Evolutionary conservation across 2,113 vertebrate genomes (phyloP), one percentile per base, ranked within the genome.

Genomic region (Natator depressus): DNA sequence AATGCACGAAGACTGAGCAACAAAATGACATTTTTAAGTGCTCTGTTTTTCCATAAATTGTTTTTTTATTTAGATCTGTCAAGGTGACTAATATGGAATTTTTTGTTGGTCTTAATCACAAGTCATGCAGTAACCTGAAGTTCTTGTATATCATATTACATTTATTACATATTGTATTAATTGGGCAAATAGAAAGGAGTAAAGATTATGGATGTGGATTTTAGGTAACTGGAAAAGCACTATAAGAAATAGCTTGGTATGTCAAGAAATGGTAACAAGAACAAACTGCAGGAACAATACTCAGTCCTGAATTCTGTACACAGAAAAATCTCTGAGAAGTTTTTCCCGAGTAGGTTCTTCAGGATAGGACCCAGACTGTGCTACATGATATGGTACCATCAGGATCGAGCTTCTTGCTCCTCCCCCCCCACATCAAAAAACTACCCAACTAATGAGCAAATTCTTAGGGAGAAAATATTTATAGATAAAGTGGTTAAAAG

Each of bases 31-130:
- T 91, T 96, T 95, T 93, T 83, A 96, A 94, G 76, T 90, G 93
- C 31, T 94, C 94, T 89, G 47, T 89, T 94, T 97, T 94, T 90
- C 76, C 82, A 88, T 90, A 79, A 89, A 96, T n/a, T 90, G 89
- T 91, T 94, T 76, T 96, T 96, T 96, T 96, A 96, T 94, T 97
- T 94, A 95, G 94, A 95, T 94, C 81, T 89, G 78, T 92, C 46
- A 80, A 75, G 93, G 31, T 79, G 91, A 91, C 82, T 80, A 92
- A 95, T 95, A 94, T 76, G 93, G 85, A 96, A 94, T 95, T 97
- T 25, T 16, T 62, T 82, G 78, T 82, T 75, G 89, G 29, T 91
- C 94, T 95, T 96, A 96, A 97, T 96, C 87, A 95, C 85, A 96
- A 88, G 55, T 92, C 92, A 65, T 82, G 80, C 87, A 87, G 75